Conservation (phyloP, 1,140 invertebrate species). For the Cyphomyrmex costatus region DNA sequence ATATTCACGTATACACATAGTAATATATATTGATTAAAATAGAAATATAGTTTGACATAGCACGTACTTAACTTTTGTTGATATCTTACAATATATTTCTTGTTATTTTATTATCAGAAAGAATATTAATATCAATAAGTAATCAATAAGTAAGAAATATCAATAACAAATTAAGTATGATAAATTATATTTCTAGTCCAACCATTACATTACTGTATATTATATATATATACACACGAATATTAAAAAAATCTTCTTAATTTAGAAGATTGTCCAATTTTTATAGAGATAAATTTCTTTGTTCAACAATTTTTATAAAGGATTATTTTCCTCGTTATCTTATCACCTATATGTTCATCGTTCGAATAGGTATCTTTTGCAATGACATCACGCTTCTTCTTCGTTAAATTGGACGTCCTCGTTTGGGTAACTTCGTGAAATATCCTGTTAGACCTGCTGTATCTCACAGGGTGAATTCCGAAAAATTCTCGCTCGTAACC, state of each 20-base stretch:
- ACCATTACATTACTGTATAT: background rate
- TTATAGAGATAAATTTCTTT: background rate
- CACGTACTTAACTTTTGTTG: too few species aligned
- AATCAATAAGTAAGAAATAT: too few species aligned
- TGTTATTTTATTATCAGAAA: background rate
- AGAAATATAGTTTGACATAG: too few species aligned
- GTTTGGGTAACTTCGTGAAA: background rate
- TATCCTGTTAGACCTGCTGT: background rate
- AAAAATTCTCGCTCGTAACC: slow-evolving; percentile 6
- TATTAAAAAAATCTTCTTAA: background rate
- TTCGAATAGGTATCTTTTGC: background rate
- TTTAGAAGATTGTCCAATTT: background rate
- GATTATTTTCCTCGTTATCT: background rate
- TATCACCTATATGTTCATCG: slow-evolving; percentile 1
- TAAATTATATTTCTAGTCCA: background rate
- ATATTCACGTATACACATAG: too few species aligned
- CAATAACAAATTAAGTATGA: background rate
- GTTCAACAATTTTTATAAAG: background rate
- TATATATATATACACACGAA: too few species aligned
- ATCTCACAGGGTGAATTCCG: background rate
- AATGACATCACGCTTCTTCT: background rate
- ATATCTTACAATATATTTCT: too few species aligned
- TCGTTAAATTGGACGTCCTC: background rate
- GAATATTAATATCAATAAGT: too few species aligned
- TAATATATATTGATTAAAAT: too few species aligned